Base-by-base conservation (phyloP, 1,140 invertebrate species). In the Nephila pilipes region DNA sequence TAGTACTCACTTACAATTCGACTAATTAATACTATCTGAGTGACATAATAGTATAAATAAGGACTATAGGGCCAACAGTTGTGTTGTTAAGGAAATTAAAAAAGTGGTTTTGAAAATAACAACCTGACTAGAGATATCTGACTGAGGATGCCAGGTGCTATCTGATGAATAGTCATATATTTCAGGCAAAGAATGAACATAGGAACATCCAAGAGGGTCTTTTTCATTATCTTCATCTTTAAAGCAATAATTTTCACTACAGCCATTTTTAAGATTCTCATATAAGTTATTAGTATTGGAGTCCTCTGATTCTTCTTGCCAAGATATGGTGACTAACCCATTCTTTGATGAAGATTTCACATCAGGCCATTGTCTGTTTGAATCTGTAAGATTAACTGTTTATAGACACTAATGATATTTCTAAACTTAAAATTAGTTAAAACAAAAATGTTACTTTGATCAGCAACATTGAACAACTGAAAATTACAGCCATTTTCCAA, bases 91-190 rank as follows among this genome's bases (percentile, higher is more conserved):
- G n/a, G n/a, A n/a, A n/a, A 46, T 46, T 46, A 46, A 46, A 46
- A 65, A 25, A 25, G n/a, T 60, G 18, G n/a, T n/a, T 63, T 63
- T 25, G 14, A 25, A 2, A 85, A 58, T 10, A 55, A 25, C 22
- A 87, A 87, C 85, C 85, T 87, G 85, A 87, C 85, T 87, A 87
- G 85, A 87, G 8, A 8, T 22, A 63, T 46, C 57, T 6, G 20
- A 38, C 32, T 46, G 57, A 36, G 55, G 18, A 20, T 87, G 14
- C 85, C 85, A 87, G 18, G 58, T 32, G n/a, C 57, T 63, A 36
- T 87, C 85, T 55, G 85, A 87, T 55, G 85, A 87, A 10, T 87
- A 87, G n/a, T 87, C 85, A 65, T 87, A 87, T 18, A 87, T 87
- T 29, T 87, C 85, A 22, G 85, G 57, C 20, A 87, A 20, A 32